phyloP scores from a whole-genome alignment of 2,113 vertebrate genomes.

The Alligator mississippiensis region DNA sequence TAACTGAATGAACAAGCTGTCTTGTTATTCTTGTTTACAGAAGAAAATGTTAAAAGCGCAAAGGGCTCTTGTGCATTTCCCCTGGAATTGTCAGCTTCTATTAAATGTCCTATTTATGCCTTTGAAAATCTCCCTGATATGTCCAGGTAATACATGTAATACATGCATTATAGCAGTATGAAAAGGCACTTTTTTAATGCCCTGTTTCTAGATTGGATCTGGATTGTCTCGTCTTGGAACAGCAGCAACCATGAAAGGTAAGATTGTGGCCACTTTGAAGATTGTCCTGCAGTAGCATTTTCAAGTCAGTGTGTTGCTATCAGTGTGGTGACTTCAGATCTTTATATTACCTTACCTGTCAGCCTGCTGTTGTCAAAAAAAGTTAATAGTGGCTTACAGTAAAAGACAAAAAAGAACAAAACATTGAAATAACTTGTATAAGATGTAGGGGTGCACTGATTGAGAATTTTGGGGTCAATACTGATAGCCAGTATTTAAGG shows the following conservation, averaged over 20 bases:
- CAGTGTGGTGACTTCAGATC: background rate
- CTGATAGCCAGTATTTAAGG: no score
- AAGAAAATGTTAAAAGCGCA: background rate
- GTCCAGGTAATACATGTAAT: background rate
- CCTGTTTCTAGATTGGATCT: slow-evolving; percentile 84
- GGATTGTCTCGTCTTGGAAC: slow-evolving; percentile 86
- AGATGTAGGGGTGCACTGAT: no score
- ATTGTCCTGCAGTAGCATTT: background rate
- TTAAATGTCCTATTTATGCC: background rate
- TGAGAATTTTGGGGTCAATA: no score
- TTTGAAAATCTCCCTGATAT: background rate
- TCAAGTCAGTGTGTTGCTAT: fast-evolving
- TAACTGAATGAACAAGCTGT: background rate
- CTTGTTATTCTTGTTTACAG: background rate
- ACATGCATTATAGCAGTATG: background rate
- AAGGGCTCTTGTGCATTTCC: background rate
- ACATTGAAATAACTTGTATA: no score
- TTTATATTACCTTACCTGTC: background rate
- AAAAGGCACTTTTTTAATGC: background rate
- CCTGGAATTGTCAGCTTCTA: background rate
- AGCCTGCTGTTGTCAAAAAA: background rate
- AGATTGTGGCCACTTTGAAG: background rate
- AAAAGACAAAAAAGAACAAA: background rate
- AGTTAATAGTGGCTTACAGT: no score
- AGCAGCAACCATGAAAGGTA: slow-evolving; percentile 89